Evolutionary conservation across 2,797 vertebrate genomes (phyloP).

Genomic region (Somateria mollissima): DNA sequence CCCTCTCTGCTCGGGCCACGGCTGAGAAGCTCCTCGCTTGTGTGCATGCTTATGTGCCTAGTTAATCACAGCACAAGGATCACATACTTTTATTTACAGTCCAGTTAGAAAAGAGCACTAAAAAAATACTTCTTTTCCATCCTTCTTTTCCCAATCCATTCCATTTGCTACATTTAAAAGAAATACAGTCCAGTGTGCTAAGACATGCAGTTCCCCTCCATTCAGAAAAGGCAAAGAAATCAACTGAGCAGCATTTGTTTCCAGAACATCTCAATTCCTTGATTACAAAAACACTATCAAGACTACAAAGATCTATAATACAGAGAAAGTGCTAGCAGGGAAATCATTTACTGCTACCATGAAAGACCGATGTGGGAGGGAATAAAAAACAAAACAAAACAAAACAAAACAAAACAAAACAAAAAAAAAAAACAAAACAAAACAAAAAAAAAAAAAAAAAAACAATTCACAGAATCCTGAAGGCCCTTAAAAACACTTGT

Average conservation of each 20-base stretch:
- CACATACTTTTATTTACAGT: conserved; percentile 37
- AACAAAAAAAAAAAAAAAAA: background rate
- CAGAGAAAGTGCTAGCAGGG: background rate
- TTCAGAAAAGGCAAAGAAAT: conserved; percentile 24
- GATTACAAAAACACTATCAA: conserved; percentile 29
- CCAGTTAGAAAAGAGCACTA: background rate
- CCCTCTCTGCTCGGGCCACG: background rate
- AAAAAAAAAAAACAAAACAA: background rate
- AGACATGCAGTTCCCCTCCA: background rate
- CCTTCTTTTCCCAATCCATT: background rate
- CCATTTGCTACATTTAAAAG: background rate
- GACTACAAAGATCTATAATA: background rate
- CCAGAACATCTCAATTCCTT: background rate
- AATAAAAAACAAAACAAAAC: background rate
- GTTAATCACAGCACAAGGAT: background rate
- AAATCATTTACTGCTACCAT: background rate
- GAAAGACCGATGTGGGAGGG: background rate
- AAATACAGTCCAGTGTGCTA: background rate
- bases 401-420: too few relatives aligned
- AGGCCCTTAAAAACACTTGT: background rate
- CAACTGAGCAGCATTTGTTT: background rate
- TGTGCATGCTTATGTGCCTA: accelerated
- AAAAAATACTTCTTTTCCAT: background rate
- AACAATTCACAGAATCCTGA: background rate
- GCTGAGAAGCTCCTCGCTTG: background rate